These are phyloP conservation scores for Gymnorhina tibicen DNA, from an alignment of 2,113 vertebrate genomes.

Conservation along the genomic window DNA sequence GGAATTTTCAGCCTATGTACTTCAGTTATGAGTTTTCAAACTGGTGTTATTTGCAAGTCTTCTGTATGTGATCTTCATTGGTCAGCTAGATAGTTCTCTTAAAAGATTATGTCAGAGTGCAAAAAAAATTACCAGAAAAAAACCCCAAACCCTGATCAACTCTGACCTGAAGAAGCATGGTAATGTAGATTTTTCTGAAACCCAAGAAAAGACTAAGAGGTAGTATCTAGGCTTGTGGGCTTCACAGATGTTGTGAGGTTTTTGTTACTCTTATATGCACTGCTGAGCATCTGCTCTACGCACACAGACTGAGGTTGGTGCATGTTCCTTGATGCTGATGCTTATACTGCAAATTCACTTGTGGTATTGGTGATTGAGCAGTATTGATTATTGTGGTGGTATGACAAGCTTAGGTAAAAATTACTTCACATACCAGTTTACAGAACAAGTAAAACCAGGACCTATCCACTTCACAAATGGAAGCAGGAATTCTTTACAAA, in stretches of 20 bases:
- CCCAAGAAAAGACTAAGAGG: background rate
- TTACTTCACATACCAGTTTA: background rate
- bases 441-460: background rate
- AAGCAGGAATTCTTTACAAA: background rate
- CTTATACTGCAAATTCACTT: background rate
- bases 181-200: background rate
- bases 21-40: background rate
- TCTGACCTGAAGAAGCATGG: background rate
- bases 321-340: background rate
- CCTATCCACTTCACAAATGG: background rate
- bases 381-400: background rate
- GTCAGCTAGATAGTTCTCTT: background rate
- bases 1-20: background rate
- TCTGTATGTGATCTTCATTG: background rate
- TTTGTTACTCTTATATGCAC: background rate
- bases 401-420: background rate
- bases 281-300: background rate
- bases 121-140: background rate
- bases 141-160: rapidly evolving
- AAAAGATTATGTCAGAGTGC: background rate
- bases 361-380: background rate
- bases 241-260: background rate
- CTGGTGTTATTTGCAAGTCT: background rate
- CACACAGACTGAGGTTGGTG: background rate
- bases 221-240: background rate